Conservation (phyloP, 1,140 invertebrate species). For the Calliphora vicina region DNA sequence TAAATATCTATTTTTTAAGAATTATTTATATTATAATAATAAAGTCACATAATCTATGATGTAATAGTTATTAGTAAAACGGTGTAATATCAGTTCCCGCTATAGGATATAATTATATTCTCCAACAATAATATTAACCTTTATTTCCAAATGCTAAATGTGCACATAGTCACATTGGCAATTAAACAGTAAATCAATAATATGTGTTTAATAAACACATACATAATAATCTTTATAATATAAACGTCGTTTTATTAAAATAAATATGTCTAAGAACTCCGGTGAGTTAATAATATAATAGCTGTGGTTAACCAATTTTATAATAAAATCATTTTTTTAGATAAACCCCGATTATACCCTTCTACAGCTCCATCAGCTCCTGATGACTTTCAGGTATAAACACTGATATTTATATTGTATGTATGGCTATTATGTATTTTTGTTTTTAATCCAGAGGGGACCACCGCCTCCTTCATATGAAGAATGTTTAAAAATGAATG, state of each 20-base stretch:
- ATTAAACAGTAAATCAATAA: no score
- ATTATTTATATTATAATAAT: no score
- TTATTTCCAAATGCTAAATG: no score
- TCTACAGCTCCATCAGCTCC: background rate
- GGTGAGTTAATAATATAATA: background rate
- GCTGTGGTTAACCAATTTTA: background rate
- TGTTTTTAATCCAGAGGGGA: slow-evolving; percentile 17
- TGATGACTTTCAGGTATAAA: slow-evolving; percentile 7
- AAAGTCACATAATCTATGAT: no score
- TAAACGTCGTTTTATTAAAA: background rate
- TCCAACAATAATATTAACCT: no score
- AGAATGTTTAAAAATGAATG: slow-evolving; percentile 48
- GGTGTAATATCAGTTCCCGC: no score
- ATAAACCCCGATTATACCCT: background rate
- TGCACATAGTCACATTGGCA: no score
- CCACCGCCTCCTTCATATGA: slow-evolving; percentile 57
- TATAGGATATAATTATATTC: no score
- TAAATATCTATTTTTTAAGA: no score
- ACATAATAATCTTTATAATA: no score
- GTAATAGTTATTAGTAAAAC: no score
- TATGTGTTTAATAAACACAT: no score
- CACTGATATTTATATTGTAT: background rate
- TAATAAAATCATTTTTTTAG: background rate
- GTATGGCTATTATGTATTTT: background rate
- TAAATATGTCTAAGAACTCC: background rate